phyloP scores from a whole-genome alignment of 1,140 invertebrate genomes.

The Harpegnathos saltator region DNA sequence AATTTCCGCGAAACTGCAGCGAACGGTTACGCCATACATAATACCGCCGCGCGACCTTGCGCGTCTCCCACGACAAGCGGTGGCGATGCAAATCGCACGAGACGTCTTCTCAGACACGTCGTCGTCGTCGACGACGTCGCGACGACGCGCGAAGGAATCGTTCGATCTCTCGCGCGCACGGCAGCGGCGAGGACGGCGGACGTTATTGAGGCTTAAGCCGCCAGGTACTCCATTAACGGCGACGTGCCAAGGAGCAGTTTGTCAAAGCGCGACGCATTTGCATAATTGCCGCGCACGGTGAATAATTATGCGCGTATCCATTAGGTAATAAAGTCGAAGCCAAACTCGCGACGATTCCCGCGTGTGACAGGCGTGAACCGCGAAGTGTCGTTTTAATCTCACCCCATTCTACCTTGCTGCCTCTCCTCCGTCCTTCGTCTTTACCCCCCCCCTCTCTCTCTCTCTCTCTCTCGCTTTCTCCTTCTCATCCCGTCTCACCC shows the following conservation, averaged over 20 bases:
- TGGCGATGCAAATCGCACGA: conserved; percentile 36
- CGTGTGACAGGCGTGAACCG: conserved; percentile 25
- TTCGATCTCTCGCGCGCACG: conserved; percentile 38
- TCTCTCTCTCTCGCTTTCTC: too few relatives aligned
- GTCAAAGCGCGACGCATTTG: conserved; percentile 57
- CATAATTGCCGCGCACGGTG: conserved; percentile 56
- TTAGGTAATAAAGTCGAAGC: conserved; percentile 58
- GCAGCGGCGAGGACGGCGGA: background rate
- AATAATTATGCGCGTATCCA: conserved; percentile 63
- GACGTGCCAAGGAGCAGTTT: conserved; percentile 56
- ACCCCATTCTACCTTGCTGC: background rate
- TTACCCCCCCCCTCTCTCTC: background rate
- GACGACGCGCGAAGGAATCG: background rate
- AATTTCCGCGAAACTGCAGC: conserved; percentile 49
- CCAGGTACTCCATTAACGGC: conserved; percentile 57
- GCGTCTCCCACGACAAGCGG: conserved; percentile 14
- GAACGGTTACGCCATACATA: conserved; percentile 34
- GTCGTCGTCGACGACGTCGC: conserved; percentile 1
- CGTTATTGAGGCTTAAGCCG: conserved; percentile 61
- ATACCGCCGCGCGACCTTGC: conserved; percentile 40
- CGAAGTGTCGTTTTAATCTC: conserved; percentile 36
- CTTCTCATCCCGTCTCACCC: too few relatives aligned
- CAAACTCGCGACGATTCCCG: conserved; percentile 25
- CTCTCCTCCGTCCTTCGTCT: too few relatives aligned
- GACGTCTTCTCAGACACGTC: conserved; percentile 21